Conservation (phyloP, 2,113 vertebrate species). For the Phylloscopus trochilus region DNA sequence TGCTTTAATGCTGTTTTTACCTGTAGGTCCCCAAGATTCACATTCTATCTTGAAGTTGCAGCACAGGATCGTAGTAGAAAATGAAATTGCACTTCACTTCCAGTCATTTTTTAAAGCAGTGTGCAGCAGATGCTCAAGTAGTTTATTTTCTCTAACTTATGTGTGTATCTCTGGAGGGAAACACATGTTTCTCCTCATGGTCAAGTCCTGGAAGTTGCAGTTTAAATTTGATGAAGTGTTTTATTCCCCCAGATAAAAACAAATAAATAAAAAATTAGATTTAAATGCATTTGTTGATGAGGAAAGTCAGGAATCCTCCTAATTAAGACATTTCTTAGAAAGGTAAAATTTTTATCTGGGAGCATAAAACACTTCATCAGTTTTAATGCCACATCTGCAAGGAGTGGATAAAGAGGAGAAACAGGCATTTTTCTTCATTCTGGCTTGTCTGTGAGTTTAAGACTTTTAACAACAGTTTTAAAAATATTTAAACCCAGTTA, state of each 20-base stretch:
- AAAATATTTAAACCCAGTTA: slow-evolving; percentile 44
- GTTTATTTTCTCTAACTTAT: not conserved
- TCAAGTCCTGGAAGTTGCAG: slow-evolving; percentile 38
- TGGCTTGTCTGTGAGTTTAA: slow-evolving; percentile 42
- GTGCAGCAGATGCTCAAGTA: not conserved
- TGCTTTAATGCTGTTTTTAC: not conserved
- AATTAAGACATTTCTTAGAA: slow-evolving; percentile 60
- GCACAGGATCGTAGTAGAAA: not conserved
- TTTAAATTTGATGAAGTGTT: slow-evolving; percentile 67
- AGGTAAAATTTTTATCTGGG: slow-evolving; percentile 58
- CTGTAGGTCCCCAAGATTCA: not conserved
- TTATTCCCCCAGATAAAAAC: slow-evolving; percentile 55
- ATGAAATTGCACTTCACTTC: not conserved
- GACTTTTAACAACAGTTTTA: slow-evolving; percentile 54
- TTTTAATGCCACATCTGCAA: slow-evolving; percentile 66
- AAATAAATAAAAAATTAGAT: slow-evolving; percentile 56
- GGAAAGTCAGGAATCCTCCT: slow-evolving; percentile 52
- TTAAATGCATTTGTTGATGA: slow-evolving; percentile 54
- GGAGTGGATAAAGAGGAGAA: slow-evolving; percentile 42
- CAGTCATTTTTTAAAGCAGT: not conserved
- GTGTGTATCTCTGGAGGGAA: slow-evolving; percentile 31
- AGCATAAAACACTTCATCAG: slow-evolving; percentile 70
- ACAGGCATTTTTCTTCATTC: slow-evolving; percentile 46
- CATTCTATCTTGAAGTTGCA: not conserved
- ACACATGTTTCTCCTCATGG: slow-evolving; percentile 55